These are phyloP conservation scores for Amyelois transitella DNA, from an alignment of 1,140 invertebrate genomes.

Conservation along the genomic window DNA sequence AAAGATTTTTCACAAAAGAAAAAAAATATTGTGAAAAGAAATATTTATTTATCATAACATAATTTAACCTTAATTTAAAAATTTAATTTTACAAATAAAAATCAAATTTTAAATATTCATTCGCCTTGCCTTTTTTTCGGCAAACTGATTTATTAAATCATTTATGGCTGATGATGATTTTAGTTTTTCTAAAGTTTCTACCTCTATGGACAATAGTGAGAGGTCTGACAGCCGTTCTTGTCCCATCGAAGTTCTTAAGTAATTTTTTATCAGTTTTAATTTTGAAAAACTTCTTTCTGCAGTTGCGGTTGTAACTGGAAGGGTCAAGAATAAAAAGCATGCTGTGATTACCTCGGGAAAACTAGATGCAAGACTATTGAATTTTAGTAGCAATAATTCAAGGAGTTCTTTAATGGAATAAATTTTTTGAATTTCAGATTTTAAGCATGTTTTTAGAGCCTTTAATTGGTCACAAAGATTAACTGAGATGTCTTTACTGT, in stretches of 20 bases:
- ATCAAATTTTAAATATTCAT: no score
- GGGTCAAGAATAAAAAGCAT: conserved; percentile 40
- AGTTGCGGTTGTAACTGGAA: conserved; percentile 23
- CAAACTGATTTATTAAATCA: no score
- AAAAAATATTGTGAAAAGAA: no score
- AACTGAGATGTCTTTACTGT: conserved; percentile 24
- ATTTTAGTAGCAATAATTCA: conserved; percentile 37
- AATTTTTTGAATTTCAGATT: conserved; percentile 21
- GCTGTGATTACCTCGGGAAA: conserved; percentile 39
- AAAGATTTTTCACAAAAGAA: no score
- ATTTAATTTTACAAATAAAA: no score
- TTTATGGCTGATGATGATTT: no score
- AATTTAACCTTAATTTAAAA: no score
- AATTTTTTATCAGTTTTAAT: conserved; percentile 36
- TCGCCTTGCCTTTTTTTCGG: no score
- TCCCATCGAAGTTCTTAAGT: conserved; percentile 29
- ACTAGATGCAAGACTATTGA: conserved; percentile 33
- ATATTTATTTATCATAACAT: no score
- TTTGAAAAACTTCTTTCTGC: conserved; percentile 15
- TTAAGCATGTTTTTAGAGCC: conserved; percentile 19
- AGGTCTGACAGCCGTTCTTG: conserved; percentile 3
- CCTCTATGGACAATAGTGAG: conserved; percentile 6
- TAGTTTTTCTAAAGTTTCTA: conserved; percentile 27
- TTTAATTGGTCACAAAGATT: conserved; percentile 22
- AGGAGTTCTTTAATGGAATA: conserved; percentile 27